Evolutionary conservation across 1,140 invertebrate species (phyloP).

Genomic region (Chrysomallon squamiferum): DNA sequence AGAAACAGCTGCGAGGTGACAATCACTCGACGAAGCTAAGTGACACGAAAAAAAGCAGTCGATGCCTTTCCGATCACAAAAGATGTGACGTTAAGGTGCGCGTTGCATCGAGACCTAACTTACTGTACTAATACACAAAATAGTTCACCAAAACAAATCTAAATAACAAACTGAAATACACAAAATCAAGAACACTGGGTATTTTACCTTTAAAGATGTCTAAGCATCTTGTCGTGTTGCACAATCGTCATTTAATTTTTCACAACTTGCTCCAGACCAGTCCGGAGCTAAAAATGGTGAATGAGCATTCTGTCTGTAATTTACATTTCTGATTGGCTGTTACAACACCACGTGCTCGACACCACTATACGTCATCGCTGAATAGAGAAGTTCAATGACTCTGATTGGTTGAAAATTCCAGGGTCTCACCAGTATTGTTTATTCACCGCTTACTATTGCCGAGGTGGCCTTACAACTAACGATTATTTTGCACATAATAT

Average conservation of each 20-base stretch:
- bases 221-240: not conserved
- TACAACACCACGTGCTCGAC: not conserved
- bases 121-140: not conserved
- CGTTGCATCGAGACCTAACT: not conserved
- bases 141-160: not conserved
- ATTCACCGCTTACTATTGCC: constrained; percentile 2
- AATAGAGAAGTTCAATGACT: not conserved
- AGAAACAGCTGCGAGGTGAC: not conserved
- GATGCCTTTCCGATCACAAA: not conserved
- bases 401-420: not conserved
- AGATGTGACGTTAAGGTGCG: not conserved
- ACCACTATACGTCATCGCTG: not conserved
- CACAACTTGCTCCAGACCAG: constrained; percentile 15
- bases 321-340: constrained; percentile 10
- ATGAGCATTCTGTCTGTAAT: constrained; percentile 40
- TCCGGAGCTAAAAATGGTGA: constrained; percentile 49
- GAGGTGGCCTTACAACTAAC: not conserved
- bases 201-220: not conserved
- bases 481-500: not conserved
- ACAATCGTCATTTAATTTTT: not conserved
- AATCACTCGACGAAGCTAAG: not conserved
- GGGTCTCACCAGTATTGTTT: constrained; percentile 1
- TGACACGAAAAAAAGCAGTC: not conserved
- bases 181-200: too few species aligned
- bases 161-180: not conserved